Conservation (phyloP, 2,797 vertebrate genomes). For the Furcifer pardalis region DNA sequence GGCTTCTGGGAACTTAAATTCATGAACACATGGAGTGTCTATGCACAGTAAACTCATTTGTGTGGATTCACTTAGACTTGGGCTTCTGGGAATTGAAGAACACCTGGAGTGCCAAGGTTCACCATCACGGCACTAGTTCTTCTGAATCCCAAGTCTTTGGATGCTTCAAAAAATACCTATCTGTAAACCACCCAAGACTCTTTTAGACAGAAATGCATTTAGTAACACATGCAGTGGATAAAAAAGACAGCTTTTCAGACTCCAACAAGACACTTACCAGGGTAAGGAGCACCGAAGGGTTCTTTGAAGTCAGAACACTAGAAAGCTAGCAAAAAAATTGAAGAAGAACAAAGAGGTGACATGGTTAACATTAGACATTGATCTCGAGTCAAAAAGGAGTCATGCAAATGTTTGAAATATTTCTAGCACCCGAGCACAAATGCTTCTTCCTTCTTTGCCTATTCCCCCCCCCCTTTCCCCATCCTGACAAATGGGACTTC, state of each 20-base stretch:
- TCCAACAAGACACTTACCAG: conserved; percentile 79
- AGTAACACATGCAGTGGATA: not conserved
- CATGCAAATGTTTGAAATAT: not conserved
- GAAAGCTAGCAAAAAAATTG: conserved; percentile 79
- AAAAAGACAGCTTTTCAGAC: not conserved
- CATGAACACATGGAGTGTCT: too few species aligned
- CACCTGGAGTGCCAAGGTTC: too few species aligned
- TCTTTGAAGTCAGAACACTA: conserved; percentile 79
- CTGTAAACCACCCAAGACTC: too few species aligned
- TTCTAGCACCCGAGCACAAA: not conserved
- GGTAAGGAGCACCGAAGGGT: conserved; percentile 86
- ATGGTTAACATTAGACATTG: not conserved
- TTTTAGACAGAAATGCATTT: not conserved
- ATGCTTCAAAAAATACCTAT: too few species aligned
- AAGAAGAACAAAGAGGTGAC: conserved; percentile 19
- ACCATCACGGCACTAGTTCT: too few species aligned
- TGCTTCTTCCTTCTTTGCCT: not conserved
- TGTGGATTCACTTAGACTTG: too few species aligned
- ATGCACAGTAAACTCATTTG: too few species aligned
- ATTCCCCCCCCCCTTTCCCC: too few species aligned
- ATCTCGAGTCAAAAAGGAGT: not conserved
- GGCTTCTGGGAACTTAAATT: too few species aligned
- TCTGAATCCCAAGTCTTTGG: too few species aligned
- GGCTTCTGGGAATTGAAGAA: too few species aligned
- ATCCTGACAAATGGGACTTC: too few species aligned